A percentile compares a stretch with the other conserved stretches of the same genome.
phyloP scores from a whole-genome alignment of 2,113 vertebrate species.

The Aptenodytes patagonicus region DNA sequence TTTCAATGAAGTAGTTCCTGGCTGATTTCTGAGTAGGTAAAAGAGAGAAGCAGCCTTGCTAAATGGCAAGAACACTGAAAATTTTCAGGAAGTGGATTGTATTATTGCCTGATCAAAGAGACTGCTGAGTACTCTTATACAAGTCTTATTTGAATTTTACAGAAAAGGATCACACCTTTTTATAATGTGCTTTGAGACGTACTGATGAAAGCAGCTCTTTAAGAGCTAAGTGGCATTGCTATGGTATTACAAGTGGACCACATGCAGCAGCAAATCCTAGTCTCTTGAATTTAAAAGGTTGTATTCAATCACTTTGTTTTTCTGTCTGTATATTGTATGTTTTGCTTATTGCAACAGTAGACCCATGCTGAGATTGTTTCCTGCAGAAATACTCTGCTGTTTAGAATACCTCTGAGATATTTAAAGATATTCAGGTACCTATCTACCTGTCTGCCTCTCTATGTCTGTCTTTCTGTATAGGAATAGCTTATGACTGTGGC shows the following conservation, averaged over 20 bases:
- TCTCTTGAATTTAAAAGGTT: neutral
- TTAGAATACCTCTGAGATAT: neutral
- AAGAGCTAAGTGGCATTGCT: neutral
- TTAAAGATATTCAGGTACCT: neutral
- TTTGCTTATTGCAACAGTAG: neutral
- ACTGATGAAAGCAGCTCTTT: neutral
- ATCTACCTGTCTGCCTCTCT: neutral
- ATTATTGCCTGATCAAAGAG: neutral
- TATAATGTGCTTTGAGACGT: neutral
- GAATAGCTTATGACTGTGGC: neutral
- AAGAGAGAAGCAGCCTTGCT: neutral
- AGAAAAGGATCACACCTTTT: neutral
- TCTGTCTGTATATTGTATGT: neutral
- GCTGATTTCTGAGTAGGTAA: neutral
- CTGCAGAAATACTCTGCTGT: neutral
- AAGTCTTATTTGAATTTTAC: neutral
- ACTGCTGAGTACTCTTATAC: neutral
- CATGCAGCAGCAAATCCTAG: conserved; percentile 14
- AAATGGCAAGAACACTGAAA: neutral
- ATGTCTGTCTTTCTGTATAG: neutral
- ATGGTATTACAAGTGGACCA: conserved; percentile 4
- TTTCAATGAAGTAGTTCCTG: neutral
- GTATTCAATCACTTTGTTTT: neutral
- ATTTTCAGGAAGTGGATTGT: neutral
- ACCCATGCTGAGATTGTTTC: neutral